Percentiles rank a stretch among this genome's conserved stretches.
These are phyloP conservation scores for Scaptomyza tumidula DNA, from an alignment of 2,888 invertebrate genomes.

Conservation along the genomic window DNA sequence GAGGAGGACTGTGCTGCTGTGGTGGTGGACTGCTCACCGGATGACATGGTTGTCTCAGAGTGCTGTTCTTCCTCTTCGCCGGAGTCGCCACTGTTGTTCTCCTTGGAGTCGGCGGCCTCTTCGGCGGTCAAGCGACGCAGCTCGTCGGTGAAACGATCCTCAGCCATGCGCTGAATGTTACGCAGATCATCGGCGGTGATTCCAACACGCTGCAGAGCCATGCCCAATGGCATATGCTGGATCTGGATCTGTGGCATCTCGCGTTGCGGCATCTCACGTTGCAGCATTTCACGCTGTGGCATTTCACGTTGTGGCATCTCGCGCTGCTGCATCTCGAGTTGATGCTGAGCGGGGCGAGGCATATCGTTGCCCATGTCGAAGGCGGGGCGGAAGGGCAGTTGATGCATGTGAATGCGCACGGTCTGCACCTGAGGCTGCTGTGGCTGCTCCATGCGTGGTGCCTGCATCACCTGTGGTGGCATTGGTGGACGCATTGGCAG, in stretches of 20 bases:
- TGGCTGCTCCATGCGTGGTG: conserved; percentile 83
- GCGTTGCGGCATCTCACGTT: conserved; percentile 25
- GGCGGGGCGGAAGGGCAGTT: conserved; percentile 85
- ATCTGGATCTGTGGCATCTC: conserved; percentile 78
- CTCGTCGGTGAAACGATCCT: conserved; percentile 83
- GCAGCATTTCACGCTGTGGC: conserved; percentile 52
- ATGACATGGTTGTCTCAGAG: conserved; percentile 42
- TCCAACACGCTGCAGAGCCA: conserved; percentile 84
- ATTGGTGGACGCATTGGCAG: conserved; percentile 84
- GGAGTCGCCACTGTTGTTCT: conserved; percentile 68
- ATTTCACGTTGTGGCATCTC: conserved; percentile 48
- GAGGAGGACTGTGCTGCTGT: conserved; percentile 53
- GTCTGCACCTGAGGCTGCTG: conserved; percentile 77
- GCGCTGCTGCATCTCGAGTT: conserved; percentile 77
- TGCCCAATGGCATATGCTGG: conserved; percentile 83
- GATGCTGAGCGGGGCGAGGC: conserved; percentile 74
- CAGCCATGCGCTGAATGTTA: conserved; percentile 84
- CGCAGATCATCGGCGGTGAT: conserved; percentile 84
- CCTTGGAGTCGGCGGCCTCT: conserved; percentile 77
- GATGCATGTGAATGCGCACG: conserved; percentile 84
- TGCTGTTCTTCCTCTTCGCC: conserved; percentile 77
- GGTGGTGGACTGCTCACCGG: conserved; percentile 58
- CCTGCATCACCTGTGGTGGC: conserved; percentile 85
- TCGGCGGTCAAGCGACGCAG: conserved; percentile 82
- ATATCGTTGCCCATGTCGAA: conserved; percentile 83